Conservation (phyloP, 2,888 invertebrate species). For the Blastobasis lacticolella region DNA sequence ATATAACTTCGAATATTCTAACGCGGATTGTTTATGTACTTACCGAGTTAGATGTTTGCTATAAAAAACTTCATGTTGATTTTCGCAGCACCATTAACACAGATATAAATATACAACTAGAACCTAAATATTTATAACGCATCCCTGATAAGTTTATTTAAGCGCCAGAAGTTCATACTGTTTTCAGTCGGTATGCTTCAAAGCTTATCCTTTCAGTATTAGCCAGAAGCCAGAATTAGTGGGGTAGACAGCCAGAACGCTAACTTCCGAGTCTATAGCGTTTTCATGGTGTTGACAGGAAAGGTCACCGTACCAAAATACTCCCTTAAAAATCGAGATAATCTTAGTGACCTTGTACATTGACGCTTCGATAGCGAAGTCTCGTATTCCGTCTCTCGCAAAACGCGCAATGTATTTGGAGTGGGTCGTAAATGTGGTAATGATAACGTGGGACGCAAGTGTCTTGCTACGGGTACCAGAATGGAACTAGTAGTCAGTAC, state of each 20-base stretch:
- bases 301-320: slow-evolving; percentile 18
- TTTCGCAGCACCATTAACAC: no score
- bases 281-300: slow-evolving; percentile 48
- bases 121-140: no score
- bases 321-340: neutral
- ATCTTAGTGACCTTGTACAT: slow-evolving; percentile 11
- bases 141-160: no score
- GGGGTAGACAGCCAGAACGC: slow-evolving; percentile 41
- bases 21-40: no score
- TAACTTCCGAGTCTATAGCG: slow-evolving; percentile 30
- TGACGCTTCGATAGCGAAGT: slow-evolving; percentile 6
- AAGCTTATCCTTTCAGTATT: slow-evolving; percentile 33
- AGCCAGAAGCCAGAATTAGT: slow-evolving; percentile 41
- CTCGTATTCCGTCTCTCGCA: neutral
- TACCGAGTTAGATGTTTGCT: no score
- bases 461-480: slow-evolving; percentile 14
- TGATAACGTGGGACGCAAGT: slow-evolving; percentile 4
- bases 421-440: slow-evolving; percentile 4
- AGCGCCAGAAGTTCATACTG: no score
- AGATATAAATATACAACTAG: no score
- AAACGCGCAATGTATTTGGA: slow-evolving; percentile 23
- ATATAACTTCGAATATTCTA: no score
- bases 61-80: no score
- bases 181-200: slow-evolving; percentile 1
- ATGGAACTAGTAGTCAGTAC: slow-evolving; percentile 40